Evolutionary conservation across 2,797 vertebrate species (phyloP).

Genomic region (Argya squamiceps): DNA sequence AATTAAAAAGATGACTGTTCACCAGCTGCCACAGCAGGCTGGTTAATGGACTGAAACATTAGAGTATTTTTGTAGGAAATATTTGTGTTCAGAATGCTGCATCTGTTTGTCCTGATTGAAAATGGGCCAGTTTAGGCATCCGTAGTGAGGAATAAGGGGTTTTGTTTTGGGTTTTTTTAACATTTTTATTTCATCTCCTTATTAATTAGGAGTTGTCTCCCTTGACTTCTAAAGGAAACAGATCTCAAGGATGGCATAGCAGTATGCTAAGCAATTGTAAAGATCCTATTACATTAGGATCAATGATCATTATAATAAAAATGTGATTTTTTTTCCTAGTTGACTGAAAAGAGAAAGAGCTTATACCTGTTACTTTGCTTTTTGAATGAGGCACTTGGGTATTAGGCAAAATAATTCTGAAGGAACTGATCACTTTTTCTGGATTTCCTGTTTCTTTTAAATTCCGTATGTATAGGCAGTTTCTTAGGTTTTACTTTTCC

Average conservation of each 20-base stretch:
- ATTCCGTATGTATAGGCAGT: not conserved
- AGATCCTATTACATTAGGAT: not conserved
- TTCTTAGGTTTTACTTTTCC: not conserved
- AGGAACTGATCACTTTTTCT: not conserved
- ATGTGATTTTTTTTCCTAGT: not conserved
- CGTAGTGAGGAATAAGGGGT: rapidly evolving
- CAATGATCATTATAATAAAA: not conserved
- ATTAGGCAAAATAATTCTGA: not conserved
- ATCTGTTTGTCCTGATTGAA: not conserved
- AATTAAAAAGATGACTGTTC: constrained; percentile 75
- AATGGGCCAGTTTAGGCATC: not conserved
- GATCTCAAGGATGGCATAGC: not conserved
- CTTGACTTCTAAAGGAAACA: not conserved
- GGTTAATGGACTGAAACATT: constrained; percentile 51
- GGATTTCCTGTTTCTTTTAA: not conserved
- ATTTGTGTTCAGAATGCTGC: constrained; percentile 2
- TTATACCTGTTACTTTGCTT: not conserved
- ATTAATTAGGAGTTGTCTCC: not conserved
- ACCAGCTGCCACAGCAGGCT: constrained; percentile 63
- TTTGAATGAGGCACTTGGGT: not conserved
- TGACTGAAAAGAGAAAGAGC: not conserved
- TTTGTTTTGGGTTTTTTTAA: not conserved
- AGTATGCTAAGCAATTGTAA: not conserved
- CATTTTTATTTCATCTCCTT: not conserved
- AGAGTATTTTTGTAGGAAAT: constrained; percentile 30